Conservation (phyloP, 1,140 invertebrate species). For the Pomacea maculata region DNA sequence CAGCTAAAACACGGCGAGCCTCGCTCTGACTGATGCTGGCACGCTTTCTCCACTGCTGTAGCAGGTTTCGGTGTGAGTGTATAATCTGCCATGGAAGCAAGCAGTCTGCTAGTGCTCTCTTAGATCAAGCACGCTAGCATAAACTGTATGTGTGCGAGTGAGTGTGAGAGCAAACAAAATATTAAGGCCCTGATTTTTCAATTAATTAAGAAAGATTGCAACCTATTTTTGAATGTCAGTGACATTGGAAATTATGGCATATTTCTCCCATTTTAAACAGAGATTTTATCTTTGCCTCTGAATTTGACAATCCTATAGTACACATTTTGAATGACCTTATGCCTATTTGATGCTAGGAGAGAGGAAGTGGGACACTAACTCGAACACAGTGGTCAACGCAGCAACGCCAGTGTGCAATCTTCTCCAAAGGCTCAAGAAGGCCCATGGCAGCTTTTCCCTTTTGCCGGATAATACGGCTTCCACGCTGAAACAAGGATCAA, state of each 20-base stretch:
- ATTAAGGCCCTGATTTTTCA: too few relatives aligned
- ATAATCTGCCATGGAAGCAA: constrained; percentile 45
- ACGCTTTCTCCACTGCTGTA: constrained; percentile 56
- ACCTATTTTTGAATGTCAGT: too few relatives aligned
- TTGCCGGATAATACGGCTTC: constrained; percentile 36
- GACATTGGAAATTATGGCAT: too few relatives aligned
- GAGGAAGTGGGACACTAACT: constrained; percentile 30
- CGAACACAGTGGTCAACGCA: constrained; percentile 57
- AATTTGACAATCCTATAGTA: too few relatives aligned
- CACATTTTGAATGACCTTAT: too few relatives aligned
- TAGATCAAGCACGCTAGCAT: too few relatives aligned
- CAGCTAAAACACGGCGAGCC: constrained; percentile 60
- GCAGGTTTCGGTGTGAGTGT: constrained; percentile 48
- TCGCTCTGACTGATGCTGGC: constrained; percentile 53
- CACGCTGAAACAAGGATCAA: constrained; percentile 19
- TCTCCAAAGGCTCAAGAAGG: constrained; percentile 38
- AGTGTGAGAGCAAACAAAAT: too few relatives aligned
- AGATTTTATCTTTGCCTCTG: too few relatives aligned
- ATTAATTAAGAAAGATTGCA: too few relatives aligned
- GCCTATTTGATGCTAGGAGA: not conserved
- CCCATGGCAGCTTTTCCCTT: constrained; percentile 51
- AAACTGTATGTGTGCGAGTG: too few relatives aligned
- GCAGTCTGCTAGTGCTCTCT: too few relatives aligned
- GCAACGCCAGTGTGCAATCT: constrained; percentile 42
- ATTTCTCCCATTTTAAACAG: too few relatives aligned